phyloP scores from a whole-genome alignment of 2,113 vertebrate genomes.

The Protobothrops mucrosquamatus region DNA sequence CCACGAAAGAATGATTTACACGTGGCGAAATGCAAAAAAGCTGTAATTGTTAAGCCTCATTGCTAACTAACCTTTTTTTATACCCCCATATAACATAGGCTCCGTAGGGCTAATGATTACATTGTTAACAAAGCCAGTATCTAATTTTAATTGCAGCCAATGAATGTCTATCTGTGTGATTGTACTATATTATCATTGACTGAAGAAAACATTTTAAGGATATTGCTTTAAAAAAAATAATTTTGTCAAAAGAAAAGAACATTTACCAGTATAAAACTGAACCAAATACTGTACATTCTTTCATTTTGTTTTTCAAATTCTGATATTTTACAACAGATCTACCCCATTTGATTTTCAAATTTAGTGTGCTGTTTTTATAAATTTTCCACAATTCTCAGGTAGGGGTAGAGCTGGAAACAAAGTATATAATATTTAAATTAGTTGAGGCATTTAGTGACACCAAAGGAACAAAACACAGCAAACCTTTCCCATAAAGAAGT shows the following conservation, averaged over 20 bases:
- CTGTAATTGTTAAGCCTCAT: slow-evolving; percentile 21
- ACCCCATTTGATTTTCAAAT: slow-evolving; percentile 30
- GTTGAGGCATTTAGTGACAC: slow-evolving; percentile 51
- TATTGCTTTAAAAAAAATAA: slow-evolving; percentile 37
- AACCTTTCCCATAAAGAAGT: slow-evolving; percentile 53
- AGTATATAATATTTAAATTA: slow-evolving; percentile 44
- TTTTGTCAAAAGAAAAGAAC: slow-evolving; percentile 17
- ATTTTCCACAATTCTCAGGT: slow-evolving; percentile 20
- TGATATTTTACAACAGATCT: background rate
- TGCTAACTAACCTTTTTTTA: slow-evolving; percentile 21
- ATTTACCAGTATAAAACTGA: slow-evolving; percentile 47
- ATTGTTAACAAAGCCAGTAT: slow-evolving; percentile 15
- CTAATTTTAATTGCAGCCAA: slow-evolving; percentile 1
- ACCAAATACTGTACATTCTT: background rate
- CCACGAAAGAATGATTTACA: slow-evolving; percentile 24
- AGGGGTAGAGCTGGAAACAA: slow-evolving; percentile 18
- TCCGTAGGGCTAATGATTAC: slow-evolving; percentile 11
- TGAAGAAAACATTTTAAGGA: slow-evolving; percentile 15
- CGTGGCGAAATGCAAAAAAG: background rate
- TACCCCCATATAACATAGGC: background rate
- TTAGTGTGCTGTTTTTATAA: slow-evolving; percentile 2
- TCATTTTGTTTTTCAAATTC: background rate
- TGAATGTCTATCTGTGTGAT: slow-evolving; percentile 16
- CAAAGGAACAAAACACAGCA: slow-evolving; percentile 56
- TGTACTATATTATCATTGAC: slow-evolving; percentile 23